Conservation (phyloP, 2,797 vertebrate species). For the Lepilemur septentrionalis region DNA sequence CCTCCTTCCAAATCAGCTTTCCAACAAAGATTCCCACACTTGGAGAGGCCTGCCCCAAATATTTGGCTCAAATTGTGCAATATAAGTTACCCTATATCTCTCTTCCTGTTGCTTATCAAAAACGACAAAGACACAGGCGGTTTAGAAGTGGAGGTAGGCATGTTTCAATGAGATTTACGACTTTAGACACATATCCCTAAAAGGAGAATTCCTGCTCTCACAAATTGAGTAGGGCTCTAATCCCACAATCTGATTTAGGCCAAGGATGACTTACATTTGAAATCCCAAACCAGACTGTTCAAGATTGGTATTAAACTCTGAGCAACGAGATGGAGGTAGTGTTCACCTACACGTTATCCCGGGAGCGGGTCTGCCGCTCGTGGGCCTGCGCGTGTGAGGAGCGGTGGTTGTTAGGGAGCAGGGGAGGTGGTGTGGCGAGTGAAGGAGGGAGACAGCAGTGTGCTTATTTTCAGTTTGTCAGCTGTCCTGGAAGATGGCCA, state of each 20-base stretch:
- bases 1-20: conserved; percentile 18
- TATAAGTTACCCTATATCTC: neutral
- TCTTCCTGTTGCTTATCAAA: neutral
- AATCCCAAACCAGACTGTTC: neutral
- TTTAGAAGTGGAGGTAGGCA: neutral
- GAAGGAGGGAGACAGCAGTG: neutral
- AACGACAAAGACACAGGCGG: neutral
- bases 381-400: neutral
- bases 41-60: neutral
- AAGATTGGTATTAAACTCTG: neutral
- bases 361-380: neutral
- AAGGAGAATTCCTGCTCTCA: conserved; percentile 12
- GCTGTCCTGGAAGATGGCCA: conserved; percentile 74
- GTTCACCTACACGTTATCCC: neutral
- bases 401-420: neutral
- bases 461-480: conserved; percentile 76
- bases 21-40: neutral
- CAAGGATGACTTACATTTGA: neutral
- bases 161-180: neutral
- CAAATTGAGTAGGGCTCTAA: neutral
- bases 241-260: neutral
- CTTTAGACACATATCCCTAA: neutral
- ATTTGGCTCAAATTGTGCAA: neutral
- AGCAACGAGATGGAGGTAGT: neutral
- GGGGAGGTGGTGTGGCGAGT: neutral